Conservation (phyloP, 30 jellyfish, hydroid and myxozoan species). For the Chironex yamaguchii region DNA sequence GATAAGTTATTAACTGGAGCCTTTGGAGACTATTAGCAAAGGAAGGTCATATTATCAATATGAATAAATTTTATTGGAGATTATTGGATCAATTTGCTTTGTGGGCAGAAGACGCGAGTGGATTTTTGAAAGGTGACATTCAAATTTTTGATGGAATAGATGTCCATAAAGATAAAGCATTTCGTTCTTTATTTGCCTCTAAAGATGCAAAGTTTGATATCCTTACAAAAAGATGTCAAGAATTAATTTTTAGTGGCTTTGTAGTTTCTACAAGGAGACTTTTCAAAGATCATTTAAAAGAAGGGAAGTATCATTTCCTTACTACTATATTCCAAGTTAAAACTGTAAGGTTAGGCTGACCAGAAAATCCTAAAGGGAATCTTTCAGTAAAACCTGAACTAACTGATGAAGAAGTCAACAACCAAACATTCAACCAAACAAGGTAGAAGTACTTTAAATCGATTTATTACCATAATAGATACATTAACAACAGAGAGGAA, state of each 20-base stretch:
- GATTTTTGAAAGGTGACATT: slow-evolving; percentile 4
- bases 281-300: slow-evolving; percentile 49
- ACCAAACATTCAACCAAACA: too few species aligned
- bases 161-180: slow-evolving; percentile 6
- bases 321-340: slow-evolving; percentile 1
- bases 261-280: slow-evolving; percentile 39
- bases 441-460: too few species aligned
- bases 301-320: slow-evolving; percentile 37
- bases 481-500: too few species aligned
- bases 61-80: neutral
- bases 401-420: too few species aligned
- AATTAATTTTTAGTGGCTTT: slow-evolving; percentile 32
- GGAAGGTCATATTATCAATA: slow-evolving; percentile 2
- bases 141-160: neutral
- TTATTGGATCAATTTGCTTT: neutral
- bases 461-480: too few species aligned
- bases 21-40: slow-evolving; percentile 11
- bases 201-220: slow-evolving; percentile 2
- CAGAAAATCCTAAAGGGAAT: slow-evolving; percentile 23
- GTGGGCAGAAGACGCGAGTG: slow-evolving; percentile 12
- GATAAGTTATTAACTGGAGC: slow-evolving; percentile 20
- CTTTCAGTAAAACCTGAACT: too few species aligned
- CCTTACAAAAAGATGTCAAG: slow-evolving; percentile 24
- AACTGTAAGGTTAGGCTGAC: slow-evolving; percentile 6
- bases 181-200: neutral